Conservation (phyloP, 2,113 vertebrate species). For the Lethenteron reissneri region DNA sequence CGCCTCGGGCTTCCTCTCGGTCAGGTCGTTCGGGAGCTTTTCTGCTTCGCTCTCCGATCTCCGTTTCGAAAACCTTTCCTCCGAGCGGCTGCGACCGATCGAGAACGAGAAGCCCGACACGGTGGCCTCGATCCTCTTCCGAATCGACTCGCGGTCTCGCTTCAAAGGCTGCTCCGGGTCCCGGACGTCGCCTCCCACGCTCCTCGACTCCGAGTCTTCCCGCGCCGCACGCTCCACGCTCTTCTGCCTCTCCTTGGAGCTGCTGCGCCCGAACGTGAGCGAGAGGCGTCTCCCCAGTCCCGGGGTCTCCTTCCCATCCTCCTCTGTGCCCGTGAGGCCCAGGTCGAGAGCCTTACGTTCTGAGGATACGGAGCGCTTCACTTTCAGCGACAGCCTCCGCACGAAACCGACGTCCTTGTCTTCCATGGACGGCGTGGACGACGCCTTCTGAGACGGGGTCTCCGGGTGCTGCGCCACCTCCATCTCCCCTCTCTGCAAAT, state of each 20-base stretch:
- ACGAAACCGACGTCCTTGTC: constrained; percentile 62
- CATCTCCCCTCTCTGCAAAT: too few relatives aligned
- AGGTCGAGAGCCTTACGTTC: constrained; percentile 36
- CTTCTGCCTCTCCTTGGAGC: constrained; percentile 41
- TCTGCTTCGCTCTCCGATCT: constrained; percentile 17
- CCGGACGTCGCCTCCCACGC: constrained; percentile 14
- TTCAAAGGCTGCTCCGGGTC: constrained; percentile 25
- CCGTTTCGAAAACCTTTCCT: constrained; percentile 24
- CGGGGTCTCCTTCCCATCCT: constrained; percentile 21
- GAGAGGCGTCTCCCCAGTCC: constrained; percentile 27
- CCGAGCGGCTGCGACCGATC: constrained; percentile 43
- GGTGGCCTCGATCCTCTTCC: constrained; percentile 66
- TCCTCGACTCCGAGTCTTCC: constrained; percentile 10
- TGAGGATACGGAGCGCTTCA: constrained; percentile 40
- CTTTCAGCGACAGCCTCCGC: constrained; percentile 51
- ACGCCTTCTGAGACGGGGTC: constrained; percentile 11
- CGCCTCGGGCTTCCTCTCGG: constrained; percentile 22
- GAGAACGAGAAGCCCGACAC: constrained; percentile 56
- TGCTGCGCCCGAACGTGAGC: constrained; percentile 34
- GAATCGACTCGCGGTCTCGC: constrained; percentile 49
- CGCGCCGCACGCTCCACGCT: constrained; percentile 24
- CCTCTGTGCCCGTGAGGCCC: constrained; percentile 24
- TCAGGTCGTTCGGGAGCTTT: background rate
- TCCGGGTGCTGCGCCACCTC: too few relatives aligned
- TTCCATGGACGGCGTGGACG: constrained; percentile 59